Percentiles rank a stretch among this genome's conserved stretches.
These are phyloP conservation scores for Oryzias sinensis DNA, from an alignment of 2,797 vertebrate genomes.

Conservation along the genomic window DNA sequence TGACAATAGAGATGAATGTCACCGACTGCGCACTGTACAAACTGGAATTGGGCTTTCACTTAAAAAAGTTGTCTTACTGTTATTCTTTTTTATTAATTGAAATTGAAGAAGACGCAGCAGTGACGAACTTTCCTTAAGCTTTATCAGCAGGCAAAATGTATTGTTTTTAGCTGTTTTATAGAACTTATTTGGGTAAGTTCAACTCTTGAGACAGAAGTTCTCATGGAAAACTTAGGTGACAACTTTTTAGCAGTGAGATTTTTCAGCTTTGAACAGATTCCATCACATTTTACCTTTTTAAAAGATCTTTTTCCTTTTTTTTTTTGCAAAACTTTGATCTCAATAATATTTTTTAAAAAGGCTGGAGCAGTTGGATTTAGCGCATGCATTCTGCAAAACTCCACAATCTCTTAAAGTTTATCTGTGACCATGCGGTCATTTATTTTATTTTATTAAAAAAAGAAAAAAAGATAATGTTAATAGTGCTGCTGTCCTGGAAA, in stretches of 20 bases:
- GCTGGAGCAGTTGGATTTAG: conserved; percentile 21
- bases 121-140: no score
- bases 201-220: conserved; percentile 39
- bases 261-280: conserved; percentile 1
- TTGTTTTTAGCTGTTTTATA: conserved; percentile 7
- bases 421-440: neutral
- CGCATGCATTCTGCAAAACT: conserved; percentile 31
- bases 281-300: no score
- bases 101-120: no score
- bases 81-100: no score
- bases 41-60: conserved; percentile 57
- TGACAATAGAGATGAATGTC: conserved; percentile 78
- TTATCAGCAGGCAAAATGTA: neutral
- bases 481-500: conserved; percentile 12
- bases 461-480: no score
- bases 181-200: conserved; percentile 22
- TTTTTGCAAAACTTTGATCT: no score
- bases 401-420: neutral
- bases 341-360: neutral
- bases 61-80: no score
- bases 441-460: neutral
- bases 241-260: conserved; percentile 37
- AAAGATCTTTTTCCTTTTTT: no score
- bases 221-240: conserved; percentile 45
- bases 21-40: conserved; percentile 58